A percentile compares a stretch with the other conserved stretches of the same genome.
phyloP scores from a whole-genome alignment of 1,140 invertebrate species.

The Drosophila neocordata region DNA sequence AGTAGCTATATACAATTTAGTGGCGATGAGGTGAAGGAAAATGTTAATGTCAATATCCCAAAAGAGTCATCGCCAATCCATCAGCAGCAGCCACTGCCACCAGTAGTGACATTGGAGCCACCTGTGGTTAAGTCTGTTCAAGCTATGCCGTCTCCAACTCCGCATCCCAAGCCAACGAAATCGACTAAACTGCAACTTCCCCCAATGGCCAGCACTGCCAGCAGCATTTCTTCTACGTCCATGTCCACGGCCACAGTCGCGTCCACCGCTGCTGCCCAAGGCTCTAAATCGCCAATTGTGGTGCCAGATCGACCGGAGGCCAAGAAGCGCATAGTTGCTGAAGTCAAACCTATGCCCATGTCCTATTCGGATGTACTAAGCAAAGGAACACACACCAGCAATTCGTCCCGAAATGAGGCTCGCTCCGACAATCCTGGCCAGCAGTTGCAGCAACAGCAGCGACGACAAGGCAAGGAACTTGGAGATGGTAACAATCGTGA shows the following conservation, averaged over 20 bases:
- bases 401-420: conserved; percentile 26
- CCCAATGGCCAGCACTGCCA: conserved; percentile 42
- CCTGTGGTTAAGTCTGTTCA: conserved; percentile 22
- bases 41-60: conserved; percentile 78
- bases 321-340: conserved; percentile 90
- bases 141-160: conserved; percentile 28
- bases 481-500: conserved; percentile 36
- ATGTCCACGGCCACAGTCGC: conserved; percentile 50
- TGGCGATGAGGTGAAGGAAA: conserved; percentile 79
- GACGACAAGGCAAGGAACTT: conserved; percentile 60
- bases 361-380: conserved; percentile 92
- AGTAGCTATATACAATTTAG: conserved; percentile 93
- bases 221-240: conserved; percentile 6
- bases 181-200: conserved; percentile 22
- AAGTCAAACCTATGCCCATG: conserved; percentile 92
- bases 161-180: conserved; percentile 31
- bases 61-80: conserved; percentile 15
- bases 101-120: conserved; percentile 13
- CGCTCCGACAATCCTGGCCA: conserved; percentile 35
- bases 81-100: conserved; percentile 6
- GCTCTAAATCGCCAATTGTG: conserved; percentile 70
- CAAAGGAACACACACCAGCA: conserved; percentile 84
- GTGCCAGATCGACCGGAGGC: conserved; percentile 47
- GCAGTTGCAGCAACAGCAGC: conserved; percentile 10
- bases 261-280: conserved; percentile 50